A percentile compares a stretch with the other conserved stretches of the same genome.
Conservation (phyloP, 2,797 vertebrate genomes). For the Bothrops alternatus region DNA sequence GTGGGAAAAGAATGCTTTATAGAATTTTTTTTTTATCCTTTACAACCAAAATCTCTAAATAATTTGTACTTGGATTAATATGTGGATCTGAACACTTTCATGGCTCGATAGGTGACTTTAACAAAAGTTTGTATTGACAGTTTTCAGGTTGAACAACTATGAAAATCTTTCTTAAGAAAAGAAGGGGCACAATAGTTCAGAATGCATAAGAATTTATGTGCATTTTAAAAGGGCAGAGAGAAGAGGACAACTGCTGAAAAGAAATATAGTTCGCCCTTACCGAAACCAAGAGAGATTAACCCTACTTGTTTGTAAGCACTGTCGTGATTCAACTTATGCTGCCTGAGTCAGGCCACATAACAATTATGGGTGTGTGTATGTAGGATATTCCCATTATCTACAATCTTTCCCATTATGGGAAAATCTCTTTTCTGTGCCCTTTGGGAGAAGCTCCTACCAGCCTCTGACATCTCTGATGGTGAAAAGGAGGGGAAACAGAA, state of each 20-base stretch:
- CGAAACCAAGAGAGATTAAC: neutral
- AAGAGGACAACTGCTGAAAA: neutral
- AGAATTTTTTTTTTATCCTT: neutral
- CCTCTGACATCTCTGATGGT: neutral
- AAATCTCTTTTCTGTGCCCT: neutral
- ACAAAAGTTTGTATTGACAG: neutral
- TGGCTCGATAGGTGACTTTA: neutral
- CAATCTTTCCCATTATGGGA: neutral
- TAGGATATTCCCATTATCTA: neutral
- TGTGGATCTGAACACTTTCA: neutral
- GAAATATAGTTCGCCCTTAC: neutral
- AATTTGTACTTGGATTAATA: neutral
- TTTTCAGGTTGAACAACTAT: neutral
- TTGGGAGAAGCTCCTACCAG: neutral
- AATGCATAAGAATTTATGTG: neutral
- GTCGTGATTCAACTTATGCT: neutral
- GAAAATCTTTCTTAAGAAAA: neutral
- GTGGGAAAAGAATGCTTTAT: neutral
- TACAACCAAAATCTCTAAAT: neutral
- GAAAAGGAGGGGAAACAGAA: neutral
- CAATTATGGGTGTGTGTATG: neutral
- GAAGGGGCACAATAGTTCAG: neutral
- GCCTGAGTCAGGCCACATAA: neutral
- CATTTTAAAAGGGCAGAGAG: neutral
- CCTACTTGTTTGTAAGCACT: neutral